Percentiles rank a stretch among this genome's conserved stretches.
Conservation (phyloP, 2,113 vertebrate species). For the Tragelaphus imberbis region DNA sequence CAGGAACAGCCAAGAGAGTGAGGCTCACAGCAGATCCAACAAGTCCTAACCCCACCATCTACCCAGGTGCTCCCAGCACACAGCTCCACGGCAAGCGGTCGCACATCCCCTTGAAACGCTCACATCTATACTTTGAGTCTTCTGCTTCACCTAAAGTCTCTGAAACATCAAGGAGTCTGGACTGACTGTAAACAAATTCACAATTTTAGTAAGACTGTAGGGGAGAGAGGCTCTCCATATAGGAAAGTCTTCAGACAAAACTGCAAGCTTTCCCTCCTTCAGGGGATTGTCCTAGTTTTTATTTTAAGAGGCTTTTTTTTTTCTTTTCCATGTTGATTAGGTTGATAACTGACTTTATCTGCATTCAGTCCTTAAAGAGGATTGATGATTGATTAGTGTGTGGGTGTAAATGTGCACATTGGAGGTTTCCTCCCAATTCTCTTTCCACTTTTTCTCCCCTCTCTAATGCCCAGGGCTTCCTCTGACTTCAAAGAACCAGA, state of each 20-base stretch:
- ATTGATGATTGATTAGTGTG: slow-evolving; percentile 15
- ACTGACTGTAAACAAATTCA: background rate
- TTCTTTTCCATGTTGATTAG: slow-evolving; percentile 54
- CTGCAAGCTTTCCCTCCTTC: slow-evolving; percentile 19
- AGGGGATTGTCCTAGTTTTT: slow-evolving; percentile 55
- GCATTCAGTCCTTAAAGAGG: slow-evolving; percentile 52
- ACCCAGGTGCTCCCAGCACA: too few species aligned
- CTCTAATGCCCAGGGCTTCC: slow-evolving; percentile 50
- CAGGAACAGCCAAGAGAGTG: too few species aligned
- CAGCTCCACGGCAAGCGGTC: fast-evolving
- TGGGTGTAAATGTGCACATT: background rate
- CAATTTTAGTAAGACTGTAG: background rate
- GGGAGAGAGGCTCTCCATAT: background rate
- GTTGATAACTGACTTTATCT: slow-evolving; percentile 62
- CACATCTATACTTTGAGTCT: background rate
- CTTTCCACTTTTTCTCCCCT: slow-evolving; percentile 7
- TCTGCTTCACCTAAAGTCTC: slow-evolving; percentile 27
- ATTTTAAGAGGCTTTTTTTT: slow-evolving; percentile 37
- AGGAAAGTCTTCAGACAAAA: background rate
- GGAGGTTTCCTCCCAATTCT: slow-evolving; percentile 48
- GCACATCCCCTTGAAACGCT: background rate
- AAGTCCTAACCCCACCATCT: fast-evolving
- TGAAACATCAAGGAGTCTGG: background rate
- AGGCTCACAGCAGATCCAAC: fast-evolving
- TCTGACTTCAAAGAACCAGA: slow-evolving; percentile 65